These are phyloP conservation scores for Chrysochloris asiatica DNA, from an alignment of 2,113 vertebrate species.

Conservation along the genomic window DNA sequence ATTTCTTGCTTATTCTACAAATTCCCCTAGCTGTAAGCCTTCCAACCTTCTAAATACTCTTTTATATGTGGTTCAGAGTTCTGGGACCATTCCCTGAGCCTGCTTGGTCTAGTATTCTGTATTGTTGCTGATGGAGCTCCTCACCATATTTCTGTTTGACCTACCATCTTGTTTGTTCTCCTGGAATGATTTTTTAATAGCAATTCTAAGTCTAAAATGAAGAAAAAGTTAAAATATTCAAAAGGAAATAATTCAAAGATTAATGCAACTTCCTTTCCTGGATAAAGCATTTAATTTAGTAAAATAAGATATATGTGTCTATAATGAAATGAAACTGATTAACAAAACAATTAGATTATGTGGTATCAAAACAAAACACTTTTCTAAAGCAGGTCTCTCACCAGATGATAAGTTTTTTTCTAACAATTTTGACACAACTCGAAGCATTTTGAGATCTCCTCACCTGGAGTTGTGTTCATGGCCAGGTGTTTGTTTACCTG, in stretches of 20 bases:
- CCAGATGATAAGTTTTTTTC: background rate
- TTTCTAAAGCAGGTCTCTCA: background rate
- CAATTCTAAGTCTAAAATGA: background rate
- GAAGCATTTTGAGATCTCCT: background rate
- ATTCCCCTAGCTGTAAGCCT: too few relatives aligned
- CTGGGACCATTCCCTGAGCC: too few relatives aligned
- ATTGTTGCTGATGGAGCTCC: too few relatives aligned
- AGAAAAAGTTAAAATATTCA: constrained; percentile 25
- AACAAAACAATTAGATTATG: constrained; percentile 20
- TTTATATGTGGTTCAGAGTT: too few relatives aligned
- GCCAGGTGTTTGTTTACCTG: too few relatives aligned
- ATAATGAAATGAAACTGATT: background rate
- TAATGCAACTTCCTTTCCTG: background rate
- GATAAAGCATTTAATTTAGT: constrained; percentile 38
- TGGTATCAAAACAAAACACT: background rate
- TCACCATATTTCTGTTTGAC: too few relatives aligned
- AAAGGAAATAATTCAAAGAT: constrained; percentile 5
- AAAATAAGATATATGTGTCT: background rate
- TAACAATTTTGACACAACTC: background rate
- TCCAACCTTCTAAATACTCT: too few relatives aligned
- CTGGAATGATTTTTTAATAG: constrained; percentile 38
- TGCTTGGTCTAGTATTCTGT: too few relatives aligned
- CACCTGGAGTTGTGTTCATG: background rate
- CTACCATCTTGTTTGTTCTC: too few relatives aligned
- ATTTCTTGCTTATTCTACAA: too few relatives aligned